Evolutionary conservation across 35 echinoderm and acorn worm species (phyloP).

Genomic region (Hemicentrotus pulcherrimus): DNA sequence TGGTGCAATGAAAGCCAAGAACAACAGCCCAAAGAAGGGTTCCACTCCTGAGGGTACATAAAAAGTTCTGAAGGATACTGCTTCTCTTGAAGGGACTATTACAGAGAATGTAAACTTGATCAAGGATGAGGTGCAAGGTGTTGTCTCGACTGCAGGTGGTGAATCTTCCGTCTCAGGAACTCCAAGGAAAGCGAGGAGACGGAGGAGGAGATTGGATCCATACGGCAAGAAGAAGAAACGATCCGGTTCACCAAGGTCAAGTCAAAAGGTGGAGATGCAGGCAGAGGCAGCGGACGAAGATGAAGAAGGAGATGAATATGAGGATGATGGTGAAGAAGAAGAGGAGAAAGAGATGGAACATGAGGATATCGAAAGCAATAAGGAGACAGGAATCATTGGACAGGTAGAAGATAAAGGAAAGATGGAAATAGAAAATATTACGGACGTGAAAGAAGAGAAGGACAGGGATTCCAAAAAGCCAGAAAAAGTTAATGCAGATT

Average conservation of each 20-base stretch:
- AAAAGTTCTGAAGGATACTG: neutral
- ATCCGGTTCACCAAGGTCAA: neutral
- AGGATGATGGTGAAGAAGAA: neutral
- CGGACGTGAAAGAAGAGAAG: neutral
- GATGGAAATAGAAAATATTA: neutral
- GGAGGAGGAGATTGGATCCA: constrained; percentile 28
- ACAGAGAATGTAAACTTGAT: neutral
- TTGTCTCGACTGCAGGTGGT: neutral
- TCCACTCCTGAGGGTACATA: neutral
- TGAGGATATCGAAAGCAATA: neutral
- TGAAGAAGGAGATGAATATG: constrained; percentile 39
- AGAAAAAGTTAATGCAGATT: neutral
- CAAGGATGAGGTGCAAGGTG: neutral
- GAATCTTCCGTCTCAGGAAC: neutral
- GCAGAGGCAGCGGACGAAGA: neutral
- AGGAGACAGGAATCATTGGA: neutral
- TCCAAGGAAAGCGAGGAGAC: constrained; percentile 18
- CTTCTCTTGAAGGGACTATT: neutral
- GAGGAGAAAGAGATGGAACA: neutral
- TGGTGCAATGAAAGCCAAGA: neutral
- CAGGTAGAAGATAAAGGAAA: neutral
- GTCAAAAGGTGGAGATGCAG: neutral
- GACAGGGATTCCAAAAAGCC: neutral
- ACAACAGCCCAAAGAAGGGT: neutral
- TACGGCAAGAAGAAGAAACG: constrained; percentile 19